Evolutionary conservation across 2,797 vertebrate genomes (phyloP).

Genomic region (Acanthopagrus latus): DNA sequence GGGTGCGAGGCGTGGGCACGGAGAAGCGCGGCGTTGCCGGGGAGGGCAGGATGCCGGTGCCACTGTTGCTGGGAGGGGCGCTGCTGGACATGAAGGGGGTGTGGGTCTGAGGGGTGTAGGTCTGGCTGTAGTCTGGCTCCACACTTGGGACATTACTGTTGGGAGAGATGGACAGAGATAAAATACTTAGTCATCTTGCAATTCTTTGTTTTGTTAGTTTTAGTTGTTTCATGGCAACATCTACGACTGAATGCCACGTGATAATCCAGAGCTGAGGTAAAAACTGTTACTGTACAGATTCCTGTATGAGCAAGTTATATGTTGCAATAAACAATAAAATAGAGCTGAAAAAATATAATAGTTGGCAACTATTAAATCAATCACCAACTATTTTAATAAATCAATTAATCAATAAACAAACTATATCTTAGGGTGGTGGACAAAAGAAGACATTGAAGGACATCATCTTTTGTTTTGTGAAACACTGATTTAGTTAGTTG

Average conservation of each 20-base stretch:
- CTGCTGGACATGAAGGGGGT: constrained; percentile 95
- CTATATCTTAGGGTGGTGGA: no score
- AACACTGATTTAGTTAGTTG: no score
- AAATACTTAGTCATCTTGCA: not conserved
- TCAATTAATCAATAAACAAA: no score
- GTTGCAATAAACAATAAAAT: not conserved
- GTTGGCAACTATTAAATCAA: no score
- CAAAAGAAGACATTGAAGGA: no score
- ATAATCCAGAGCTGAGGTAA: not conserved
- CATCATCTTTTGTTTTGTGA: no score
- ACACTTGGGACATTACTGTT: constrained; percentile 89
- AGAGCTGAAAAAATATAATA: no score
- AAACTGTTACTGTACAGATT: no score
- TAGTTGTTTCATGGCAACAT: no score
- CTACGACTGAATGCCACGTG: not conserved
- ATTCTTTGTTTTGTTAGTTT: not conserved
- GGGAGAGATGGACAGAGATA: constrained; percentile 19
- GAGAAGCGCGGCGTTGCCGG: constrained; percentile 97
- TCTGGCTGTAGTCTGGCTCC: constrained; percentile 95
- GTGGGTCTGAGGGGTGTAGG: constrained; percentile 97
- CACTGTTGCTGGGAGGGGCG: constrained; percentile 95
- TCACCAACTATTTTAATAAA: no score
- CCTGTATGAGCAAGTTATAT: no score
- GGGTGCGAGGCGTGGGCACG: constrained; percentile 95
- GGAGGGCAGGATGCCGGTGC: constrained; percentile 95